Evolutionary conservation across 2,797 vertebrate genomes (phyloP).

Genomic region (Silurus lanzhouensis): DNA sequence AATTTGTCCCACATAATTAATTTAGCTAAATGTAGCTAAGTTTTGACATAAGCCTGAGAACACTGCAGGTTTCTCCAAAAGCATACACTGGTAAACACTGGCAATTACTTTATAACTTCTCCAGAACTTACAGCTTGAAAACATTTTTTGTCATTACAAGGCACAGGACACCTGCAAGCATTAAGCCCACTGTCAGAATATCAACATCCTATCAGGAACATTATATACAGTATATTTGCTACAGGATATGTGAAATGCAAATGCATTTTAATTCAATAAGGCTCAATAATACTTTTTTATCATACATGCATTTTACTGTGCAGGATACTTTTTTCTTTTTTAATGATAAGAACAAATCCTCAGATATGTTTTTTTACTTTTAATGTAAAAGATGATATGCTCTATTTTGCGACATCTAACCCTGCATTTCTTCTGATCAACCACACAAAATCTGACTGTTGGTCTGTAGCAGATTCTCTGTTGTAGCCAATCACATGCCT

Average conservation of each 20-base stretch:
- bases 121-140: not conserved
- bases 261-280: not conserved
- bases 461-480: not conserved
- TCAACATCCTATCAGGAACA: not conserved
- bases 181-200: not conserved
- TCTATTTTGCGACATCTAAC: not conserved
- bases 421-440: not conserved
- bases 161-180: not conserved
- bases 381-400: not conserved
- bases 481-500: not conserved
- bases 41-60: not conserved
- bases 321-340: not conserved
- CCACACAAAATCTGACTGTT: no score
- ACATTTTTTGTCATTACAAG: not conserved
- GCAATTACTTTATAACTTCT: not conserved
- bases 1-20: not conserved
- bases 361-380: not conserved
- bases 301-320: not conserved
- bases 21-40: not conserved
- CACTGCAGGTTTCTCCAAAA: not conserved
- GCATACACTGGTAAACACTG: not conserved
- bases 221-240: not conserved
- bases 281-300: no score
- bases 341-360: not conserved
- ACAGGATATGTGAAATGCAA: not conserved